These are phyloP conservation scores for Nesogale talazaci DNA, from an alignment of 2,113 vertebrate species.

Conservation along the genomic window DNA sequence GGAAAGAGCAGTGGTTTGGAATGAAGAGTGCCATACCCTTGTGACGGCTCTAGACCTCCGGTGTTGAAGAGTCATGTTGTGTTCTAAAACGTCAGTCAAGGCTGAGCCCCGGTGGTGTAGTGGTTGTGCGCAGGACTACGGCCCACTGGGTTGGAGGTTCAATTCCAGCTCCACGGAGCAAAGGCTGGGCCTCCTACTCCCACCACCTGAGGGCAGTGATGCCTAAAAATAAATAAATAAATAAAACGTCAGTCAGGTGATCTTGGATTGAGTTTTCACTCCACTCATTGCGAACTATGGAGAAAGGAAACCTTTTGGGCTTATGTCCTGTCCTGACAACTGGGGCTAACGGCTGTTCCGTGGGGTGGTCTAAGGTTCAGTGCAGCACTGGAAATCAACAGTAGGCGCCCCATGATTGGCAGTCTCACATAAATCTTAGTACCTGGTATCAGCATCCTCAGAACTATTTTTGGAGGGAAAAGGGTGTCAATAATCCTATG, in stretches of 20 bases:
- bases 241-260: background rate
- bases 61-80: background rate
- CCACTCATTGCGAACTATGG: background rate
- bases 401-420: background rate
- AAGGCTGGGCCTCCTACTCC: too few relatives aligned
- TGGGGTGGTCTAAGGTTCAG: background rate
- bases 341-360: background rate
- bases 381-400: background rate
- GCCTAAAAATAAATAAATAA: too few relatives aligned
- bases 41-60: background rate
- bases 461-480: background rate
- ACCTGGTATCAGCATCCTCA: background rate
- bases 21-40: background rate
- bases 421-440: background rate
- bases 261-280: background rate
- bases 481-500: background rate
- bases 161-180: too few relatives aligned
- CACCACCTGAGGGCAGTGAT: too few relatives aligned
- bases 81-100: background rate
- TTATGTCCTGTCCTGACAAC: background rate
- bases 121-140: too few relatives aligned
- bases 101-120: too few relatives aligned
- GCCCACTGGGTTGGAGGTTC: too few relatives aligned
- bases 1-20: constrained; percentile 5
- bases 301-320: background rate